phyloP scores from a whole-genome alignment of 2,797 vertebrate species.

The Acanthornis magna region DNA sequence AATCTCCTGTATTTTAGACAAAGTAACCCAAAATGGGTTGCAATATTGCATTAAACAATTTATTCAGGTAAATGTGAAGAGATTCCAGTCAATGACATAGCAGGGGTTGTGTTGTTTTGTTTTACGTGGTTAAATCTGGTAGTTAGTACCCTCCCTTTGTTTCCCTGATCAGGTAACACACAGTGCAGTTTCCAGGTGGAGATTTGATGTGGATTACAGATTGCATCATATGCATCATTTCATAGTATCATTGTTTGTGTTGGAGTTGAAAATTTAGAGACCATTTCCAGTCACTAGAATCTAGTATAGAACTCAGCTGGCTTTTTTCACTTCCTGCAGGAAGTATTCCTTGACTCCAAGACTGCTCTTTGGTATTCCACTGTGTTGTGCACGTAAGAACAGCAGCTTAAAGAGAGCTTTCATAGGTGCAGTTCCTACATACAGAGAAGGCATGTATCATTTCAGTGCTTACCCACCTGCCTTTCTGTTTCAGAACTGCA shows the following conservation, averaged over 20 bases:
- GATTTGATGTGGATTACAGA: background rate
- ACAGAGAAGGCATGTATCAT: rapidly evolving
- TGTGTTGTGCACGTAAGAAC: background rate
- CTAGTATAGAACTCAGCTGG: background rate
- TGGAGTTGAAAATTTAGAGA: background rate
- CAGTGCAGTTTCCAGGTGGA: background rate
- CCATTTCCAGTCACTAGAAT: background rate
- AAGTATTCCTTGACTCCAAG: background rate
- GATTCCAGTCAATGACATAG: background rate
- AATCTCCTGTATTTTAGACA: background rate
- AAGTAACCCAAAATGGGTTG: background rate
- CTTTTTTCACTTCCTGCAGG: background rate
- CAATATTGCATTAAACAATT: background rate
- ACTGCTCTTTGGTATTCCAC: background rate
- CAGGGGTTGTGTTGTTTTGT: background rate
- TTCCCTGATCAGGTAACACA: background rate
- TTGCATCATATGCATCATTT: background rate
- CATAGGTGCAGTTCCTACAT: background rate
- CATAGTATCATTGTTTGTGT: background rate
- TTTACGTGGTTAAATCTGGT: background rate
- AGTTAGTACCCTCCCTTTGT: background rate
- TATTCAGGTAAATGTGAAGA: background rate
- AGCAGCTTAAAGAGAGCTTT: background rate
- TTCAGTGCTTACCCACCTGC: background rate
- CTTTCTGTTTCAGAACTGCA: background rate